Evolutionary conservation across 2,797 vertebrate species (phyloP), one percentile per base, ranked within the genome.

Genomic region (Sebastes ruberrimus): DNA sequence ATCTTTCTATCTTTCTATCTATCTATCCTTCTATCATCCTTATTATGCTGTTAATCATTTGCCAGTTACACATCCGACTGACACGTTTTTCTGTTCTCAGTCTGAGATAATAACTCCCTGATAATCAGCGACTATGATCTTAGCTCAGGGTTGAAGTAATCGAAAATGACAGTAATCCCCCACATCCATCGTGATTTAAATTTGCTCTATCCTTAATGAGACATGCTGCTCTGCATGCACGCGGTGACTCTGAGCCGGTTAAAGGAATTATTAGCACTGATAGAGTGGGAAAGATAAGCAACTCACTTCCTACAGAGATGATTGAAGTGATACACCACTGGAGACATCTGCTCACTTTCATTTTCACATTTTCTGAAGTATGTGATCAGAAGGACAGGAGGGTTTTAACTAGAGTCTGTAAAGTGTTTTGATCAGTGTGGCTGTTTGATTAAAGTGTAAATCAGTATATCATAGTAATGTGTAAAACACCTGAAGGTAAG

Each of bases 251-350:
- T 2, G 59, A 76, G 83, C 73, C 85, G 80, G 74, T 81, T 77
- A 84, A 74, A 86, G 55, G 67, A 85, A 85, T 90, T 78, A 92
- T 90, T 87, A 88, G 67, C 73, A 46, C 68, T 71, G 77, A 82
- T 80, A 74, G 57, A 72, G 53, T 33, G 71, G 65, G 77, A 72
- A 79, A 69, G 73, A 85, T 87, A 76, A 89, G 80, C 52, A 71
- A 80, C 76, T 76, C 42, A 59, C 56, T 86, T 83, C 71, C 76
- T 76, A 46, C 57, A 71, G 72, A 56, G 60, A 76, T 89, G 66
- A 87, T 72, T 82, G 67, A 84, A 74, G 42, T 28, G 65, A 78
- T 68, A 55, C 62, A 74, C 55, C 32, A 28, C 69, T 52, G 32
- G 30, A 86, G 59, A 85, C 64, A 76, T 72, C 53, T 62, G 49